Conservation (phyloP, 2,113 vertebrate species). For the Melanostigma gelatinosum region DNA sequence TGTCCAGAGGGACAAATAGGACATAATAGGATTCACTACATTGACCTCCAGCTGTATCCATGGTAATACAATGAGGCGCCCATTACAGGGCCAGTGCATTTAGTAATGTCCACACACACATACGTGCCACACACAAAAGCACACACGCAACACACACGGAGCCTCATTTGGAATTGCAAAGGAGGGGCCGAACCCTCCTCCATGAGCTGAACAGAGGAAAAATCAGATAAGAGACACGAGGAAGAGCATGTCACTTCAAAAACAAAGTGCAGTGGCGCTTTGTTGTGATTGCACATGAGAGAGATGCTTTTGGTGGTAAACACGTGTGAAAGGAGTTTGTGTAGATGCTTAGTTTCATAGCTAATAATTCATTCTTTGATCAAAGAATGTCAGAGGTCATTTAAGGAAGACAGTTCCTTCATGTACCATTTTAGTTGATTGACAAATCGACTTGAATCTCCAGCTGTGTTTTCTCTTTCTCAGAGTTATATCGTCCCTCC, state of each 20-base stretch:
- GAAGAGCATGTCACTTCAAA: slow-evolving; percentile 26
- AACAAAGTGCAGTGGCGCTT: slow-evolving; percentile 15
- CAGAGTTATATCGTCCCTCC: neutral
- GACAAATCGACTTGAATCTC: slow-evolving; percentile 5
- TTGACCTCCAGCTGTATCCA: slow-evolving; percentile 61
- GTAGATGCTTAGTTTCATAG: neutral
- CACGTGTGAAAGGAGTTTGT: neutral
- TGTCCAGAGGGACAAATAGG: slow-evolving; percentile 48
- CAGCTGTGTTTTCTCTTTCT: slow-evolving; percentile 17
- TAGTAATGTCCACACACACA: slow-evolving; percentile 24
- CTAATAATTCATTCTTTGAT: neutral
- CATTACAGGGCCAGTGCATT: slow-evolving; percentile 32
- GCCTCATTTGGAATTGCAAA: slow-evolving; percentile 24
- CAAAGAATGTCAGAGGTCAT: neutral
- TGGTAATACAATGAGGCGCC: slow-evolving; percentile 40
- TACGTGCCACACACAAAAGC: neutral
- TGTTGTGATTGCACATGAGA: slow-evolving; percentile 17
- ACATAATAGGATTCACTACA: slow-evolving; percentile 62
- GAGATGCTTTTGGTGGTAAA: neutral
- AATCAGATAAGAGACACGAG: slow-evolving; percentile 16
- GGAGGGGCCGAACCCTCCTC: slow-evolving; percentile 31
- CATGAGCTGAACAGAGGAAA: slow-evolving; percentile 16
- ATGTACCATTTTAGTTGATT: neutral
- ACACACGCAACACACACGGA: slow-evolving; percentile 4
- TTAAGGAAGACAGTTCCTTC: neutral